Conservation (phyloP, 2,888 invertebrate species). For the Amaurobius ferox region DNA sequence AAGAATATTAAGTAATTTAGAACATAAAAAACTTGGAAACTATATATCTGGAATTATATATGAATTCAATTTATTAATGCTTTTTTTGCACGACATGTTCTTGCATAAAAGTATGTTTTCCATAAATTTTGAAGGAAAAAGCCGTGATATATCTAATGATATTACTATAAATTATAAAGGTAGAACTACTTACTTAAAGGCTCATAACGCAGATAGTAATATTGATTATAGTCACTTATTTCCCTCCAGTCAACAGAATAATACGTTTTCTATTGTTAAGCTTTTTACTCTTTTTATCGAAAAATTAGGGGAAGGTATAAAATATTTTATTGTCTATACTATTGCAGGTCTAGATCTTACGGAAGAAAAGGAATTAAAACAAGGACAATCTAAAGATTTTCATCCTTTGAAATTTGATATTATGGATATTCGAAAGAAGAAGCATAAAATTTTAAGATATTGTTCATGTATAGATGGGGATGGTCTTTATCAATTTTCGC, state of each 20-base stretch:
- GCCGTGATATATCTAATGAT: slow-evolving; percentile 23
- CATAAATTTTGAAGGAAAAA: slow-evolving; percentile 41
- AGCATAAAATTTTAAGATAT: slow-evolving; percentile 53
- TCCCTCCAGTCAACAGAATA: slow-evolving; percentile 26
- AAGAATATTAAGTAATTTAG: slow-evolving; percentile 39
- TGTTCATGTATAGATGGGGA: slow-evolving; percentile 36
- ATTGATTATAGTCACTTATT: slow-evolving; percentile 35
- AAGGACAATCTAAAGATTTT: slow-evolving; percentile 32
- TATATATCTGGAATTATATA: slow-evolving; percentile 6
- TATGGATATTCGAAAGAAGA: slow-evolving; percentile 42
- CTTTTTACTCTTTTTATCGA: slow-evolving; percentile 40
- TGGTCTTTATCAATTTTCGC: slow-evolving; percentile 36
- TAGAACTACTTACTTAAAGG: slow-evolving; percentile 35
- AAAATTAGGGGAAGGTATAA: slow-evolving; percentile 26
- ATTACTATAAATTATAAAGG: slow-evolving; percentile 36
- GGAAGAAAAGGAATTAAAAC: slow-evolving; percentile 33
- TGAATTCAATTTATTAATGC: slow-evolving; percentile 39
- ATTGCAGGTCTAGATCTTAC: slow-evolving; percentile 37
- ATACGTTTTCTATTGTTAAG: slow-evolving; percentile 39
- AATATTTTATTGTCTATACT: slow-evolving; percentile 48
- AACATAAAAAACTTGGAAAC: slow-evolving; percentile 15
- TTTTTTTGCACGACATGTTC: slow-evolving; percentile 42
- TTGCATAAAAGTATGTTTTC: slow-evolving; percentile 36
- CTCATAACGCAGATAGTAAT: slow-evolving; percentile 37
- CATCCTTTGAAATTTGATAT: slow-evolving; percentile 40